Conservation (phyloP, 2,797 vertebrate genomes). For the Trematomus bernacchii region DNA sequence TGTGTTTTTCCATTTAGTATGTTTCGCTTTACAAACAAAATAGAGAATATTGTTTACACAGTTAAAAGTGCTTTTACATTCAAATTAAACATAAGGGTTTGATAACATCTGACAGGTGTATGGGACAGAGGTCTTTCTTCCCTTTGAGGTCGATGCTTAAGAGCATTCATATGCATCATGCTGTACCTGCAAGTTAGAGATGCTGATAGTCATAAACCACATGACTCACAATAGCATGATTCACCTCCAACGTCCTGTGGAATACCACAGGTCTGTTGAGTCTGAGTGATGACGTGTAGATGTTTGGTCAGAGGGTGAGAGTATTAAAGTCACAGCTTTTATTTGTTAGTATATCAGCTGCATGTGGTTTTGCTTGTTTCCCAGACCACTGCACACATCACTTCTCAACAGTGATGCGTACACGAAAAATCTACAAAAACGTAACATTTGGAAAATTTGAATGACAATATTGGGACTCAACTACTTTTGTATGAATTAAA, state of each 20-base stretch:
- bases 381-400: too few species aligned
- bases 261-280: background rate
- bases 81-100: background rate
- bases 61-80: background rate
- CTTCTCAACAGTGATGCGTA: background rate
- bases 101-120: background rate
- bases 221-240: too few species aligned
- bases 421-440: background rate
- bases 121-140: background rate
- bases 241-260: conserved; percentile 1
- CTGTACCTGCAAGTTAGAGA: background rate
- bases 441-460: background rate
- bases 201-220: background rate
- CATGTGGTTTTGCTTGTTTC: conserved; percentile 6
- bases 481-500: too few species aligned
- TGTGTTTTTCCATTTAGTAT: background rate
- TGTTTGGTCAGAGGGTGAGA: background rate
- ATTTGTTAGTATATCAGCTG: background rate
- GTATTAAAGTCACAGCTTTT: background rate
- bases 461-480: background rate
- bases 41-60: background rate
- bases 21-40: background rate
- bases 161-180: background rate
- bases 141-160: background rate
- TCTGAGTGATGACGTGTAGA: background rate